phyloP scores from a whole-genome alignment of 2,888 invertebrate species.

The Lycophotia porphyrea region DNA sequence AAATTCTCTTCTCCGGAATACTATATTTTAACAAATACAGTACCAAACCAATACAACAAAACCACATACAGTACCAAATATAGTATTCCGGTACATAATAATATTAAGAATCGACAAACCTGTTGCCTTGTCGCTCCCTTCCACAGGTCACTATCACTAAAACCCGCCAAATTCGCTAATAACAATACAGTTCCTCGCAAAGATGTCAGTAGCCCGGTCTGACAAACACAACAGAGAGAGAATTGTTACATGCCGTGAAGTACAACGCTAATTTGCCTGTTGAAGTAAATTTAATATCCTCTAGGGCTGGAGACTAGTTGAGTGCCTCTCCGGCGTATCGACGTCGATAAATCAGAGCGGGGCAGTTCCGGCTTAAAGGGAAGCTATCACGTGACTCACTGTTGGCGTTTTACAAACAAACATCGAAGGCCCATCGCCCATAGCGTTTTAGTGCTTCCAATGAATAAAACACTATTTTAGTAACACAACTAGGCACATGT shows the following conservation, averaged over 20 bases:
- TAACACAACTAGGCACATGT: neutral
- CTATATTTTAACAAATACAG: neutral
- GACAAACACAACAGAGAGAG: neutral
- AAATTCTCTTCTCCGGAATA: neutral
- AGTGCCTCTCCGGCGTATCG: neutral
- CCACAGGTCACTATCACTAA: no score
- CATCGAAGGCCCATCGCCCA: neutral
- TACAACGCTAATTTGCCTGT: neutral
- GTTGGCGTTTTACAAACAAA: neutral
- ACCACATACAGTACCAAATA: no score
- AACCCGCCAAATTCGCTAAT: no score
- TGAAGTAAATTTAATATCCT: neutral
- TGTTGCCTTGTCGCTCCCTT: neutral
- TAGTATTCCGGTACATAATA: no score
- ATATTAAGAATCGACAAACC: no score
- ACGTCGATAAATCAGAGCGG: conserved; percentile 1
- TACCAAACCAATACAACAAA: no score
- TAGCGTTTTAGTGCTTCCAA: neutral
- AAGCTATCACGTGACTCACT: neutral
- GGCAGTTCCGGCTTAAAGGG: neutral
- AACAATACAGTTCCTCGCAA: neutral
- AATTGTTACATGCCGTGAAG: conserved; percentile 11
- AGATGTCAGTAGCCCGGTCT: neutral
- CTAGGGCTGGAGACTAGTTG: neutral
- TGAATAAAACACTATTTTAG: neutral